Conservation (phyloP, 2,797 vertebrate species). For the Coluber constrictor region DNA sequence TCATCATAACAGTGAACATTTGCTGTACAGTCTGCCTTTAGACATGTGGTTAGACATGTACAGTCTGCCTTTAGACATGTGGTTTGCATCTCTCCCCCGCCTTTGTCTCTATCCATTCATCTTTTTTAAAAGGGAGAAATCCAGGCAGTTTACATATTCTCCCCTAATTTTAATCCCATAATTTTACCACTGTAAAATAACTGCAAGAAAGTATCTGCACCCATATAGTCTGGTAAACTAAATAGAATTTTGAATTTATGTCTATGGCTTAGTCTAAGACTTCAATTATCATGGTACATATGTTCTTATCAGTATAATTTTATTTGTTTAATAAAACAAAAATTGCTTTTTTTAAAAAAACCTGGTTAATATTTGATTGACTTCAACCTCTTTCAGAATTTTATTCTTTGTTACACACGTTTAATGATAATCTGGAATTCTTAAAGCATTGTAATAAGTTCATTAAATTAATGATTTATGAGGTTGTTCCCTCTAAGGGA, state of each 20-base stretch:
- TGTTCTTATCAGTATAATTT: not conserved
- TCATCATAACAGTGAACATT: not conserved
- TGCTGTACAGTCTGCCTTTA: too few species aligned
- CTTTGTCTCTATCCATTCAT: not conserved
- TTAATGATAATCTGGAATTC: conserved; percentile 29
- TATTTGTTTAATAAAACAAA: not conserved
- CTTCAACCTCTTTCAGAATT: conserved; percentile 45
- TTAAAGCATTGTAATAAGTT: conserved; percentile 62
- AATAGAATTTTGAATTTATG: not conserved
- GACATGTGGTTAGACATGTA: too few species aligned
- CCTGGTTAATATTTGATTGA: conserved; percentile 57
- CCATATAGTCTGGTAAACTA: not conserved
- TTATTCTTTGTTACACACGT: conserved; percentile 33
- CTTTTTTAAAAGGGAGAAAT: not conserved
- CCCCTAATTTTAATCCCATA: not conserved
- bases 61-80: not conserved
- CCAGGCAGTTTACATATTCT: not conserved
- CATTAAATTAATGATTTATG: conserved; percentile 51
- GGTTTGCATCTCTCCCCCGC: not conserved
- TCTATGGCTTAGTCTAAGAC: not conserved
- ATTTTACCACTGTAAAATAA: not conserved
- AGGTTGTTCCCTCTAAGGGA: conserved; percentile 48
- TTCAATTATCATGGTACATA: not conserved
- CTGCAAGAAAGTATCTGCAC: not conserved
- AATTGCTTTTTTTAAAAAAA: not conserved